Evolutionary conservation across 1,140 invertebrate species (phyloP), one percentile per base, ranked within the genome.

Genomic region (Drosophila mayri): DNA sequence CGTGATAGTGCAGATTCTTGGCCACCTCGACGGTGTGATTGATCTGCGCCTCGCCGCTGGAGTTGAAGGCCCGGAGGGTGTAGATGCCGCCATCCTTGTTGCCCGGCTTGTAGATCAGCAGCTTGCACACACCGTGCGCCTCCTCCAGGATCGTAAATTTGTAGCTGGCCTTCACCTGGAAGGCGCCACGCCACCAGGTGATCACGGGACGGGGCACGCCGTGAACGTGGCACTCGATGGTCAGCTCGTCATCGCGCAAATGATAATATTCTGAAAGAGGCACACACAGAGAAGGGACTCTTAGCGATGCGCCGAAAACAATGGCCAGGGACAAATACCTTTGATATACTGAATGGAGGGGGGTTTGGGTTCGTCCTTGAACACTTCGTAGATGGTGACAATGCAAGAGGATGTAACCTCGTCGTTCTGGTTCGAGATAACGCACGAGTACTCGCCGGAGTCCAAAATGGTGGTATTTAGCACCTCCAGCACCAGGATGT

Each of bases 401-500:
- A 91, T 91, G 64, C 96, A 96, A 32, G 95, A 95, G 32, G 96
- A 96, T 30, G 93, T 94, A 11, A 95, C 93, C 66, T 95, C 94
- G 38, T 97, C 97, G 79, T 96, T 95, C 62, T 94, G 93, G 93
- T 97, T 97, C 71, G 94, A 94, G 22, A 96, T 96, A 4, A 95
- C 93, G 86, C 97, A 97, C 12, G 94, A 94, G 76, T 97, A 97
- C 80, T 96, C 95, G 37, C 95, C 96, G 9, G 95, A 95, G 90
- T 97, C 96, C 77, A 94, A 93, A 4, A 94, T 93, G 18, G 93
- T 93, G 0, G 95, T 95, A 74, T 95, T 94, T 58, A 95, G 72
- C 41, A 98, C 95, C 93, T 98, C 96, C 55, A 98, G 93, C n/a
- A 95, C 95, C 32, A 96, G 95, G 37, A 97, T 94, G 25, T 96